phyloP scores from a whole-genome alignment of 2,113 vertebrate species.

The Cyphomyrus discorhynchus region DNA sequence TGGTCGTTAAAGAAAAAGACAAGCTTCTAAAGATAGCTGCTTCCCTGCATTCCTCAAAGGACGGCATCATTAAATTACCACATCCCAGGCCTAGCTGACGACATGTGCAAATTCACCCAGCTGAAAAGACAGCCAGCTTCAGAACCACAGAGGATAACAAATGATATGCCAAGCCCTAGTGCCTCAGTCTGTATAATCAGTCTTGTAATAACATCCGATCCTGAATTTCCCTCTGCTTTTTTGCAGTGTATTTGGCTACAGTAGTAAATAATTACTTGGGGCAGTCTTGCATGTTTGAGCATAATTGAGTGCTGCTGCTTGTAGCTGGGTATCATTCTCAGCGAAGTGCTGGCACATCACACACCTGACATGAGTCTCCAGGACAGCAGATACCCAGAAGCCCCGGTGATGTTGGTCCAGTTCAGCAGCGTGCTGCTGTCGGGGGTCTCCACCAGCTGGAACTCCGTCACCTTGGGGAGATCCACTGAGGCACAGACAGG shows the following conservation, averaged over 20 bases:
- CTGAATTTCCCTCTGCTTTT: background rate
- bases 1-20: slow-evolving; percentile 6
- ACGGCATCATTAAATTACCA: slow-evolving; percentile 17
- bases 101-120: background rate
- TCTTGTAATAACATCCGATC: background rate
- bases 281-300: background rate
- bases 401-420: slow-evolving; percentile 62
- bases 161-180: background rate
- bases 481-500: slow-evolving; percentile 52
- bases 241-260: background rate
- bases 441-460: slow-evolving; percentile 52
- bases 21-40: background rate
- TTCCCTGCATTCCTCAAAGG: slow-evolving; percentile 22
- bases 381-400: slow-evolving; percentile 60
- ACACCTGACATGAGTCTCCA: slow-evolving; percentile 77
- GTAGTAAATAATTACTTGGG: background rate
- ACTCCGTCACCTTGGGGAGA: slow-evolving; percentile 65
- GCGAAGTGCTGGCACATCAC: background rate
- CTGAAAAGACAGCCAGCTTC: background rate
- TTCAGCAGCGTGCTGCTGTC: slow-evolving; percentile 62
- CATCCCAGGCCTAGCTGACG: background rate
- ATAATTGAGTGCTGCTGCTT: background rate
- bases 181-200: background rate
- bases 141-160: background rate
- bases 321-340: background rate